Conservation (phyloP, 1,140 invertebrate genomes). For the Panulirus ornatus region DNA sequence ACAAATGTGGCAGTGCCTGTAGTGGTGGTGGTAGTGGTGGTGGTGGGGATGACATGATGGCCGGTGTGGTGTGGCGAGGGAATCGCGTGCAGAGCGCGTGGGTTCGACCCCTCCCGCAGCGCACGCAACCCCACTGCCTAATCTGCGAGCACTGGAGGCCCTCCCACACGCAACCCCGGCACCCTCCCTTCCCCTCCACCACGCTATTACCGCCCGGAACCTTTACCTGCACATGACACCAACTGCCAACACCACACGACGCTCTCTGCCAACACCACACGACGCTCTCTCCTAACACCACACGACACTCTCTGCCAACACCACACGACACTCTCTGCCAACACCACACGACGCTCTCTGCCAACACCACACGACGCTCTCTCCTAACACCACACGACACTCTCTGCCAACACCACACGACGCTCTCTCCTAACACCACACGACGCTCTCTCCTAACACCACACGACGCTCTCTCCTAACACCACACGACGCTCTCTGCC, state of each 20-base stretch:
- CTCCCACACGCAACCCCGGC: background rate
- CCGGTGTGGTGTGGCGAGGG: background rate
- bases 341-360: too few species aligned
- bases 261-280: background rate
- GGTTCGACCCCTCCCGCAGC: background rate
- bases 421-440: too few species aligned
- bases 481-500: too few species aligned
- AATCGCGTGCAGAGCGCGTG: background rate
- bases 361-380: too few species aligned
- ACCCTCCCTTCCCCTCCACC: background rate
- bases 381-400: too few species aligned
- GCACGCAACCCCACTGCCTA: background rate
- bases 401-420: too few species aligned
- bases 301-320: too few species aligned
- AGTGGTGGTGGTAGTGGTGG: background rate
- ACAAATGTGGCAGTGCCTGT: background rate
- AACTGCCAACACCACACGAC: background rate
- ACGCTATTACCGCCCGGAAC: background rate
- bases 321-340: too few species aligned
- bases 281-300: too few species aligned
- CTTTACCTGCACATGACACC: background rate
- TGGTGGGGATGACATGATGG: background rate
- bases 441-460: too few species aligned
- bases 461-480: too few species aligned
- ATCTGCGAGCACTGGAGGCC: background rate